phyloP scores from a whole-genome alignment of 1,140 invertebrate species.

The Megalopta genalis region DNA sequence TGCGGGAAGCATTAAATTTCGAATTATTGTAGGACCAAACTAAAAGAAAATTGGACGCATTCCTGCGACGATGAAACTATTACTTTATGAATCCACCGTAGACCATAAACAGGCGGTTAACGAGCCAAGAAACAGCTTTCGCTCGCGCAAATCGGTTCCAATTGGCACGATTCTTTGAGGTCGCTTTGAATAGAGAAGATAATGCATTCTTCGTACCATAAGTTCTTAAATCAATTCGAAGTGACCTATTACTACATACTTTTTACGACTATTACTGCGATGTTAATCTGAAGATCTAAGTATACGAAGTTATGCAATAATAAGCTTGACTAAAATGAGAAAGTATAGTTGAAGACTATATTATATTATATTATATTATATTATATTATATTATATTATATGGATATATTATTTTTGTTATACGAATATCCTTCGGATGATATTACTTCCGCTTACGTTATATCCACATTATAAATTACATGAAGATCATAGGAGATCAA shows the following conservation, averaged over 20 bases:
- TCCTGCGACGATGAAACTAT: background rate
- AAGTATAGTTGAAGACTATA: too few species aligned
- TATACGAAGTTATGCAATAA: too few species aligned
- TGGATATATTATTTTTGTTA: too few species aligned
- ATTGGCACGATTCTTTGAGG: background rate
- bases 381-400: too few species aligned
- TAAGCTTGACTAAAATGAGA: background rate
- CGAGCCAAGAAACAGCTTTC: conserved; percentile 4
- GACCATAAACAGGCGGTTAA: conserved; percentile 2
- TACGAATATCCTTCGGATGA: too few species aligned
- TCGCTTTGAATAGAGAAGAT: too few species aligned
- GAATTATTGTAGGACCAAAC: background rate
- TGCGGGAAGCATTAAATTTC: background rate
- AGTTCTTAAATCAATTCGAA: background rate
- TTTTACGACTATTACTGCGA: too few species aligned
- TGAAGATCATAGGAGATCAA: too few species aligned
- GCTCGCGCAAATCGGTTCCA: background rate
- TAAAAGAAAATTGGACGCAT: background rate
- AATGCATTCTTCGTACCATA: background rate
- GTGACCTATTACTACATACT: background rate
- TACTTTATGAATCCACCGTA: background rate
- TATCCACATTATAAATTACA: too few species aligned
- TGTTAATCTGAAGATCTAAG: too few species aligned
- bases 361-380: too few species aligned
- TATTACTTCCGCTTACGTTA: too few species aligned